A percentile compares a stretch with the other conserved stretches of the same genome.
Evolutionary conservation across 2,797 vertebrate genomes (phyloP).

Genomic region (Stomatorhinus walkeri): DNA sequence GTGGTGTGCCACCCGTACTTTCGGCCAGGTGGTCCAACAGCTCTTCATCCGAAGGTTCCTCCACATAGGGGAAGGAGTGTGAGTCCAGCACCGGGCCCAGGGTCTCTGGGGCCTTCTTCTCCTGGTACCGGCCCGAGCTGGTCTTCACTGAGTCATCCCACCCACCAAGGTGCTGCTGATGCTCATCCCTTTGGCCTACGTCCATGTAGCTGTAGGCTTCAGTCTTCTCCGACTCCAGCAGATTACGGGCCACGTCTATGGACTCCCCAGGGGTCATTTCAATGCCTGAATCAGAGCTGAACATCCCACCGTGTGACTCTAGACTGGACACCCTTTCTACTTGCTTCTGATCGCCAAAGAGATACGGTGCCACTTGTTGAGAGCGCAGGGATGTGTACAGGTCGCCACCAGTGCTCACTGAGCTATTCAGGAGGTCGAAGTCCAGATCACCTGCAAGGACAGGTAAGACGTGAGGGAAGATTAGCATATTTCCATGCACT

Average conservation of each 20-base stretch:
- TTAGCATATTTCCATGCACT: background rate
- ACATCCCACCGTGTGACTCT: conserved; percentile 66
- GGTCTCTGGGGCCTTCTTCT: conserved; percentile 56
- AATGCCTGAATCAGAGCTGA: conserved; percentile 76
- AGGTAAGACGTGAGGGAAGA: conserved; percentile 17
- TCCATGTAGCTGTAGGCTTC: conserved; percentile 95
- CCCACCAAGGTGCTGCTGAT: conserved; percentile 41
- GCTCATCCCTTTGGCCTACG: conserved; percentile 77
- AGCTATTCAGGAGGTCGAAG: conserved; percentile 59
- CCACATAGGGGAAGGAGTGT: conserved; percentile 69
- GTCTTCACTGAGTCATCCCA: conserved; percentile 47
- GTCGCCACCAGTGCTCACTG: conserved; percentile 64
- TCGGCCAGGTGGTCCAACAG: conserved; percentile 62
- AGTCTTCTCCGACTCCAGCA: conserved; percentile 72
- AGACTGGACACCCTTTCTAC: conserved; percentile 63
- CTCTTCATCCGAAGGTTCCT: conserved; percentile 70
- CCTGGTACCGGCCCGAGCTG: conserved; percentile 56
- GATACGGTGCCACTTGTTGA: conserved; percentile 67
- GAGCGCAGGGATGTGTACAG: conserved; percentile 89
- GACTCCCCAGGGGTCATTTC: conserved; percentile 74
- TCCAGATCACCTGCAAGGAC: conserved; percentile 61
- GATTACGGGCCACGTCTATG: conserved; percentile 68
- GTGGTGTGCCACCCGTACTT: conserved; percentile 57
- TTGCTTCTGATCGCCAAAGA: conserved; percentile 67
- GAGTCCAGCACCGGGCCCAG: conserved; percentile 66